Evolutionary conservation across 1,140 invertebrate species (phyloP).

Genomic region (Drosophila guanche): DNA sequence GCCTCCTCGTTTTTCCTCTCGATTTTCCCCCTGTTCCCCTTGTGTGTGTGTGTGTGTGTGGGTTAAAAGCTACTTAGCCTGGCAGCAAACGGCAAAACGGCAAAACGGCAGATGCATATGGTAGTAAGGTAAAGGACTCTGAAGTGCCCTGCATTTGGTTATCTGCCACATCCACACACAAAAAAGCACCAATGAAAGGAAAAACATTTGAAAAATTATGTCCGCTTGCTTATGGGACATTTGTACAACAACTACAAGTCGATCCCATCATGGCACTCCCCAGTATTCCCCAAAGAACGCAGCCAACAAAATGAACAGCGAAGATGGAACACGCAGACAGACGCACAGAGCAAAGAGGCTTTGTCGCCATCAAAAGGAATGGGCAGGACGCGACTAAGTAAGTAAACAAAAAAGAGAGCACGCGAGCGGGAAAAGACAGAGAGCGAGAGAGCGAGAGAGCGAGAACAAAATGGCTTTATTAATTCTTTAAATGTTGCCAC

Average conservation of each 20-base stretch:
- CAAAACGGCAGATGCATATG: background rate
- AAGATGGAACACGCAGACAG: constrained; percentile 1
- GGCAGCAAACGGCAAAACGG: constrained; percentile 3
- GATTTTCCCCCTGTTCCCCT: background rate
- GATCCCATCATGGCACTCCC: background rate
- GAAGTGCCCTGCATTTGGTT: background rate
- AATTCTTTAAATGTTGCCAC: constrained; percentile 24
- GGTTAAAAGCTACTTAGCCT: constrained; percentile 34
- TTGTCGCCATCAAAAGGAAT: constrained; percentile 17
- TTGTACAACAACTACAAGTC: background rate
- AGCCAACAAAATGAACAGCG: constrained; percentile 29
- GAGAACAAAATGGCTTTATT: constrained; percentile 18
- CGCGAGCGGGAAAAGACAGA: background rate
- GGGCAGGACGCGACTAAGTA: constrained; percentile 10
- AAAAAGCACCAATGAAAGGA: no score
- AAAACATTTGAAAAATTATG: background rate
- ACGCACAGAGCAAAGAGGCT: constrained; percentile 17
- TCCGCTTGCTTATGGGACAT: background rate
- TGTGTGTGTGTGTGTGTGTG: background rate
- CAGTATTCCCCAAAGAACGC: background rate
- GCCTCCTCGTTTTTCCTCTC: constrained; percentile 1
- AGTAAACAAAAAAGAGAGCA: constrained; percentile 3
- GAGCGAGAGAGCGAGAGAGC: constrained; percentile 2
- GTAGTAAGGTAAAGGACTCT: background rate
- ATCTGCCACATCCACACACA: no score